Base-by-base conservation (phyloP, 2,888 invertebrate genomes). In the Eumerus sabulonum region DNA sequence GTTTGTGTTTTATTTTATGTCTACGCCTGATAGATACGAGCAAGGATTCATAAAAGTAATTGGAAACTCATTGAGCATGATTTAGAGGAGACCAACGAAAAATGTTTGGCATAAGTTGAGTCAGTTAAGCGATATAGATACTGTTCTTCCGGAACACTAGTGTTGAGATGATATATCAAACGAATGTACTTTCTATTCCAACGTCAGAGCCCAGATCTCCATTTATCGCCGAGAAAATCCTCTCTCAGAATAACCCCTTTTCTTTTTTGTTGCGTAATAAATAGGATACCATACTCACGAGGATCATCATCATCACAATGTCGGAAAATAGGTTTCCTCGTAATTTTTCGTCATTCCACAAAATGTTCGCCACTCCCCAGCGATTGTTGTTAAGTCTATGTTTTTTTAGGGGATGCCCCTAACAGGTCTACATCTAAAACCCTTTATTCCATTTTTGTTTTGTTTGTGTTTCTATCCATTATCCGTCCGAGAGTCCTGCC, bases 291-390 rank as follows among this genome's bases (percentile, higher is more conserved):
- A 14, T 9, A 63, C 44, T 44, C 47, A 62, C 71, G 44, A 38
- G 56, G 71, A 72, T 72, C 64, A 57, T 63, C 64, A 57, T 63
- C 71, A 63, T 59, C 57, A 51, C 45, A 72, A 57, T 72, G 71
- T 51, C 71, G 38, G 64, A 64, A 64, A 51, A 57, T 57, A 51
- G 51, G 36, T 51, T 51, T 40, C 13, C 38, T 14, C 71, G 51
- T 63, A 36, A 47, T 63, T 45, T 45, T 64, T 57, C 42, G 56
- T 38, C 44, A 19, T 40, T 36, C 48, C 62, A 42, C 42, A 18
- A 45, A 45, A 19, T 64, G 18, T 48, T 9, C 35, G 5, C 19
- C 40, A 9, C 38, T 2, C 11, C 48, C 2, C 27, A n/a, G n/a
- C n/a, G n/a, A n/a, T n/a, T n/a, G n/a, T n/a, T n/a, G n/a, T n/a